Conservation (phyloP, 2,888 invertebrate genomes). For the Tenthredo scrophulariae region DNA sequence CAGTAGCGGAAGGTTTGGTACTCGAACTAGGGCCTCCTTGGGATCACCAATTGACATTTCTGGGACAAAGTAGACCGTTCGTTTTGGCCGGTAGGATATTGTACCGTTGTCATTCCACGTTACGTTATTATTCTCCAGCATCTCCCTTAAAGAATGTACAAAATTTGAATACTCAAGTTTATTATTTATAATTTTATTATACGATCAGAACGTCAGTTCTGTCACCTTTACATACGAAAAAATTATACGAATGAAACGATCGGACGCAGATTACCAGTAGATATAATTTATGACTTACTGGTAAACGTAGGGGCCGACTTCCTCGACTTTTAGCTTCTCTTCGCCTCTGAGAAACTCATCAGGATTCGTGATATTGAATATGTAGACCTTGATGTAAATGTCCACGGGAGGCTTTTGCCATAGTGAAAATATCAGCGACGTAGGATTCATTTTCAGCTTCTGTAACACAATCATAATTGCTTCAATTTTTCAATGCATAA, state of each 20-base stretch:
- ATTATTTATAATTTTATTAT: slow-evolving; percentile 22
- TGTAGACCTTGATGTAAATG: slow-evolving; percentile 83
- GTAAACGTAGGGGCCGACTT: slow-evolving; percentile 91
- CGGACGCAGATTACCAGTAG: not conserved
- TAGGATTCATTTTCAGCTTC: slow-evolving; percentile 80
- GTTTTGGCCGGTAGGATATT: slow-evolving; percentile 83
- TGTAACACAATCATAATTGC: slow-evolving; percentile 69
- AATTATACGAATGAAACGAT: not conserved
- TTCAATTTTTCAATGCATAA: not conserved
- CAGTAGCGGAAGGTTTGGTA: slow-evolving; percentile 87
- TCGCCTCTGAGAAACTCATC: slow-evolving; percentile 85
- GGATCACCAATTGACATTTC: slow-evolving; percentile 85
- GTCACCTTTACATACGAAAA: not conserved
- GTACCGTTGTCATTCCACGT: slow-evolving; percentile 84
- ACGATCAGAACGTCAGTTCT: not conserved
- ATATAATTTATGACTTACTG: slow-evolving; percentile 81
- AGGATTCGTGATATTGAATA: slow-evolving; percentile 91
- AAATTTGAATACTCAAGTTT: not conserved
- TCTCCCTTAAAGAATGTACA: slow-evolving; percentile 81
- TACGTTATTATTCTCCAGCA: slow-evolving; percentile 84
- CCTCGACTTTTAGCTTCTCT: slow-evolving; percentile 84
- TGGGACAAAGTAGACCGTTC: slow-evolving; percentile 81
- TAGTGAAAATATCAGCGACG: slow-evolving; percentile 82
- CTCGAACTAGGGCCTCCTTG: slow-evolving; percentile 81
- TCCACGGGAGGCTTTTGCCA: slow-evolving; percentile 85